A percentile compares a stretch with the other conserved stretches of the same genome.
Evolutionary conservation across 2,113 vertebrate species (phyloP).

Genomic region (Psettodes erumei): DNA sequence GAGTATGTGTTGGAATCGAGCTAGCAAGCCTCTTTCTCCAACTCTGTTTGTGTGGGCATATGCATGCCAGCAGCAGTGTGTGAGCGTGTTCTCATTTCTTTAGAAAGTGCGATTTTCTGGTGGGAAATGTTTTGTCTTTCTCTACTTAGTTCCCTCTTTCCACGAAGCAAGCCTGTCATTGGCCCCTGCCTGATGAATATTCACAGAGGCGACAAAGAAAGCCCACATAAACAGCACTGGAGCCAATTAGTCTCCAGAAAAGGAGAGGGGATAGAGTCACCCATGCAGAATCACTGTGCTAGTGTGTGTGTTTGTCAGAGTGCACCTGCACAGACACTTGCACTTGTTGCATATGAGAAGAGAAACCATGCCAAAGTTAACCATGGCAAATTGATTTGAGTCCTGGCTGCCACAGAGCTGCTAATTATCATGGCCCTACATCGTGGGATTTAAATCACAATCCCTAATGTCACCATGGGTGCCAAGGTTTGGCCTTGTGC

Average conservation of each 20-base stretch:
- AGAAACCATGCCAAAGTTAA: constrained; percentile 26
- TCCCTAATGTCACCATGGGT: constrained; percentile 36
- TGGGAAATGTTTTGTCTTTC: constrained; percentile 69
- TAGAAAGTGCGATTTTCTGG: constrained; percentile 56
- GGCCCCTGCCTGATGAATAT: constrained; percentile 74
- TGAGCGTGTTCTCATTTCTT: constrained; percentile 17
- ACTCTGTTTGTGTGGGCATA: constrained; percentile 31
- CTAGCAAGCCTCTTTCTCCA: neutral
- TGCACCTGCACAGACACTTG: constrained; percentile 5
- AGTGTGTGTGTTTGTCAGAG: constrained; percentile 9
- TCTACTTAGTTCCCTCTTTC: constrained; percentile 49
- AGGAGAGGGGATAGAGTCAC: constrained; percentile 1
- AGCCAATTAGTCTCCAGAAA: constrained; percentile 63
- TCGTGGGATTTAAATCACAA: constrained; percentile 48
- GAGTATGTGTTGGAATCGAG: neutral
- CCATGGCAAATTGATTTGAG: constrained; percentile 34
- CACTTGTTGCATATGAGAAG: constrained; percentile 16
- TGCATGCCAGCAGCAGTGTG: constrained; percentile 31
- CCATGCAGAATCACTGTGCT: constrained; percentile 5
- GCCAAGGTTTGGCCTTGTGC: constrained; percentile 24
- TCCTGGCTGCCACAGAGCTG: constrained; percentile 24
- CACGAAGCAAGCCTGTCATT: constrained; percentile 31
- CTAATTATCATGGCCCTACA: constrained; percentile 37
- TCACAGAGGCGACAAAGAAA: constrained; percentile 69
- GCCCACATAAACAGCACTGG: constrained; percentile 60